Evolutionary conservation across 2,113 vertebrate species (phyloP).

Genomic region (Albula glossodonta): DNA sequence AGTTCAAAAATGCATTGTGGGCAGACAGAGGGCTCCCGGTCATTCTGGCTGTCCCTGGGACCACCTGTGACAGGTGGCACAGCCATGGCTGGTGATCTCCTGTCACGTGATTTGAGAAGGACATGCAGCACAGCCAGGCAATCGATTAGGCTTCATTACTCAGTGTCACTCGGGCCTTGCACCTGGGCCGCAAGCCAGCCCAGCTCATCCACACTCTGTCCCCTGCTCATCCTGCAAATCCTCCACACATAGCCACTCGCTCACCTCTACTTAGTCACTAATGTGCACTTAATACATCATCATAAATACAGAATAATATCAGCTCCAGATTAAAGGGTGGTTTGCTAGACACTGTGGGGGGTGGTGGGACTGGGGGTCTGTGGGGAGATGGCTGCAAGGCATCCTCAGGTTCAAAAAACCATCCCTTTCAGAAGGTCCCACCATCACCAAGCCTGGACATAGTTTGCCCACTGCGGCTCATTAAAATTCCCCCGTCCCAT

Average conservation of each 20-base stretch:
- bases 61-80: neutral
- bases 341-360: neutral
- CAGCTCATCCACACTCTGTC: neutral
- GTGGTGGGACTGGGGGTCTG: neutral
- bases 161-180: neutral
- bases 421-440: neutral
- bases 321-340: slow-evolving; percentile 3
- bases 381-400: neutral
- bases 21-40: neutral
- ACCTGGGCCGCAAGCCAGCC: neutral
- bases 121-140: neutral
- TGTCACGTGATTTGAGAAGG: neutral
- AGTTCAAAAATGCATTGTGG: too few species aligned
- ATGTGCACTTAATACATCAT: slow-evolving; percentile 13
- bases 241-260: neutral
- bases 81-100: neutral
- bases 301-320: slow-evolving; percentile 11
- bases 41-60: neutral
- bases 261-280: slow-evolving; percentile 18
- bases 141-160: neutral
- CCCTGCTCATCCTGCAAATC: neutral
- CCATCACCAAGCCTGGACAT: neutral
- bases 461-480: neutral
- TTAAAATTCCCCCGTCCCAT: slow-evolving; percentile 10
- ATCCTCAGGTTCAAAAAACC: neutral